Evolutionary conservation across 2,888 invertebrate species (phyloP).

Genomic region (Amphipyra berbera): DNA sequence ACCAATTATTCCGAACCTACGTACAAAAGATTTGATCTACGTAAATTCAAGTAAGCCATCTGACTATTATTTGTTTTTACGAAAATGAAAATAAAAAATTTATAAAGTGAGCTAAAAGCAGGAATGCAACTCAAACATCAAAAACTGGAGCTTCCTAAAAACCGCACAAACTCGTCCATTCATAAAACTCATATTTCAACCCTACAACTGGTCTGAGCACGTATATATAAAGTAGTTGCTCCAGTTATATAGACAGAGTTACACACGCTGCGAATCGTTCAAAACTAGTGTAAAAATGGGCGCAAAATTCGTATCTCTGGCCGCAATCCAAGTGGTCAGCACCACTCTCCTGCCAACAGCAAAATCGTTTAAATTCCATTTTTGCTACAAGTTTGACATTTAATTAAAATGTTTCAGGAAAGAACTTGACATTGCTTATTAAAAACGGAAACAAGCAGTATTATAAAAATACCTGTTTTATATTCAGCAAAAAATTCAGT

Average conservation of each 20-base stretch:
- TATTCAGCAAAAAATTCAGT: conserved; percentile 20
- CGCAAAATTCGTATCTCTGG: conserved; percentile 68
- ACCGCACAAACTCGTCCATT: conserved; percentile 57
- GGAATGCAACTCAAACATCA: conserved; percentile 55
- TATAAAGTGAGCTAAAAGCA: conserved; percentile 46
- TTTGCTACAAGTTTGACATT: conserved; percentile 43
- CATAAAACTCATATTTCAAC: conserved; percentile 65
- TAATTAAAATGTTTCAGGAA: conserved; percentile 46
- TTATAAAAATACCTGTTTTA: conserved; percentile 22
- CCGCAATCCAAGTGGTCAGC: conserved; percentile 68
- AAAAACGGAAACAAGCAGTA: conserved; percentile 4
- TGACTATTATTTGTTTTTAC: conserved; percentile 18
- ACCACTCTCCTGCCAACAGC: conserved; percentile 58
- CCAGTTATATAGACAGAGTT: conserved; percentile 52
- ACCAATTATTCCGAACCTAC: conserved; percentile 22
- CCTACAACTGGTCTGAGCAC: conserved; percentile 53
- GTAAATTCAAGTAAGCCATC: conserved; percentile 2
- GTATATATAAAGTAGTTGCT: conserved; percentile 42
- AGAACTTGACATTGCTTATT: conserved; percentile 29
- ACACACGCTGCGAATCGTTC: conserved; percentile 62
- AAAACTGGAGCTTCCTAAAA: conserved; percentile 57
- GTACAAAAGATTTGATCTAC: conserved; percentile 11
- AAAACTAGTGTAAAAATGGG: conserved; percentile 69
- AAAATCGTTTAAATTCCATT: conserved; percentile 55
- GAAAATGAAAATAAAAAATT: conserved; percentile 30